Evolutionary conservation across 2,888 invertebrate species (phyloP), one percentile per base, ranked within the genome.

Genomic region (Tuta absoluta): DNA sequence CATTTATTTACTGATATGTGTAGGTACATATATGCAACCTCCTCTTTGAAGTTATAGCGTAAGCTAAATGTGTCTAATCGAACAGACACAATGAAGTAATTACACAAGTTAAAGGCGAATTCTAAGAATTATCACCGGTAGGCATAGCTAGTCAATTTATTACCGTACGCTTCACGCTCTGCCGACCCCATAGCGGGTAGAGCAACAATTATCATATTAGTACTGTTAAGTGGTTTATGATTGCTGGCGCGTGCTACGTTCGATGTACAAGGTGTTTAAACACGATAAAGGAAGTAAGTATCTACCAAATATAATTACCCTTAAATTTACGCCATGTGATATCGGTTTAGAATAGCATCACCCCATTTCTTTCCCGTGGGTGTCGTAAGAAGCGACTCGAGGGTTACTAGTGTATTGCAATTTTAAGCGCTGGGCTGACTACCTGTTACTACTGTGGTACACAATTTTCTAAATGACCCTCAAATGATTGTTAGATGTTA

Each of bases 151-250:
- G 17, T 62, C 23, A 59, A 62, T 53, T 62, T 28, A 41, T 28
- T 45, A 64, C 66, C 62, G 66, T 66, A 66, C 45, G 49, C 61
- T 37, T 37, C 24, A 64, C 62, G 64, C 57, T 66, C 66, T 56
- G 59, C 23, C 23, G 53, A 37, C n/a, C 37, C 53, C 59, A 21
- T 24, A 53, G 21, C 62, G 49, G 37, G 17, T 17, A 41, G 14
- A 37, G 45, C 45, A 41, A 49, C 61, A 28, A 66, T 66, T 66
- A 66, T 64, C 66, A 66, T 66, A 64, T 66, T 64, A 66, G 62
- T 66, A 66, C 66, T 62, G 66, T 66, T 65, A 65, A 63, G 59
- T 51, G 62, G 14, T 65, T 63, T 64, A 66, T 45, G 62, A 59
- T 59, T 58, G 53, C 57, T 41, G 51, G 62, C 66, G 64, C 62